Percentiles rank a stretch among this genome's conserved stretches.
These are phyloP conservation scores for Sitta europaea DNA, from an alignment of 2,113 vertebrate species.

Conservation along the genomic window DNA sequence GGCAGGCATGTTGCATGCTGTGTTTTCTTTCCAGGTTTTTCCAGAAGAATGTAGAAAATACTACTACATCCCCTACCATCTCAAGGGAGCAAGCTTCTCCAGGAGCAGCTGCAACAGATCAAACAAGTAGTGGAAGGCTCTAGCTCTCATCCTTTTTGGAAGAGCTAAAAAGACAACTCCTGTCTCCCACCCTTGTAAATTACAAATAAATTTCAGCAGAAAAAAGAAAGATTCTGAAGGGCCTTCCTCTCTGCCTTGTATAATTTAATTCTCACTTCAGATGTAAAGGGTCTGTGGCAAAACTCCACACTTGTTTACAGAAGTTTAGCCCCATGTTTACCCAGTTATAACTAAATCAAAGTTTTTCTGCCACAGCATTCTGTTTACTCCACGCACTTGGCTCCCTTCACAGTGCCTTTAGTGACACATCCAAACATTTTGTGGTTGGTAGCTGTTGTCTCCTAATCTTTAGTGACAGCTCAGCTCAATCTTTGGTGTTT, in stretches of 20 bases:
- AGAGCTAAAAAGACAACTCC: not conserved
- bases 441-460: conserved; percentile 15
- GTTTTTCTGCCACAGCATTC: not conserved
- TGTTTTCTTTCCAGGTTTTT: not conserved
- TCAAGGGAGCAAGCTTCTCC: not conserved
- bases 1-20: fast-evolving
- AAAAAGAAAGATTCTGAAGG: not conserved
- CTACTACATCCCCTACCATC: not conserved
- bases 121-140: not conserved
- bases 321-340: not conserved
- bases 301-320: conserved; percentile 22
- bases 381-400: conserved; percentile 25
- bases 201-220: not conserved
- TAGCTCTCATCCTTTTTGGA: not conserved
- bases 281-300: not conserved
- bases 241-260: not conserved
- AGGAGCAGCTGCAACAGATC: not conserved
- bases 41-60: not conserved
- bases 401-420: not conserved
- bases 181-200: not conserved
- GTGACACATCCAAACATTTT: not conserved
- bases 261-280: not conserved
- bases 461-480: conserved; percentile 47
- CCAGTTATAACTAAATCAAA: not conserved
- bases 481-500: not conserved